phyloP scores from a whole-genome alignment of 2,888 invertebrate genomes.

The Trachelus tabidus region DNA sequence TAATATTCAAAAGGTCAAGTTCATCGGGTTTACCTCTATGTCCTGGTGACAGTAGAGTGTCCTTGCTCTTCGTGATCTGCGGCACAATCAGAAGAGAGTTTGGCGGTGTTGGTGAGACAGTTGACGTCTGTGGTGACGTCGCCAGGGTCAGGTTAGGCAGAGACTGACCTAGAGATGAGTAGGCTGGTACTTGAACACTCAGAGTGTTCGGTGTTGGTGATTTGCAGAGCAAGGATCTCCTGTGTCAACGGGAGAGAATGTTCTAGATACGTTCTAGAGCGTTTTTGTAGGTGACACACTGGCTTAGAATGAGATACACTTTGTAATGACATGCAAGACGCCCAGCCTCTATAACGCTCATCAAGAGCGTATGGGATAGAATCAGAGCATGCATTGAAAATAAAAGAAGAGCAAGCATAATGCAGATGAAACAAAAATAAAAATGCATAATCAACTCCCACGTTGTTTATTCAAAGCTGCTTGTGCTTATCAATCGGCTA shows the following conservation, averaged over 20 bases:
- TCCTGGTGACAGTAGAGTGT: constrained; percentile 62
- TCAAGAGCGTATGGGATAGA: neutral
- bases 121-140: constrained; percentile 63
- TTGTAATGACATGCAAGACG: neutral
- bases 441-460: neutral
- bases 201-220: constrained; percentile 77
- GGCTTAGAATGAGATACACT: neutral
- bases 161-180: constrained; percentile 80
- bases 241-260: constrained; percentile 24
- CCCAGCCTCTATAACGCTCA: no score
- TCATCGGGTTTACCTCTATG: constrained; percentile 54
- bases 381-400: constrained; percentile 11
- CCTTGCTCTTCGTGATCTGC: constrained; percentile 65
- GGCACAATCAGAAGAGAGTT: constrained; percentile 65
- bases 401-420: neutral
- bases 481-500: neutral
- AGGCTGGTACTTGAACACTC: constrained; percentile 76
- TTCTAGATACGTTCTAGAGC: neutral
- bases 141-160: constrained; percentile 78
- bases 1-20: neutral
- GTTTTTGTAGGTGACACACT: neutral
- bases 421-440: neutral
- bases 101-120: constrained; percentile 63
- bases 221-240: constrained; percentile 63
- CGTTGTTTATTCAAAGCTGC: neutral